Conservation (phyloP, 2,113 vertebrate genomes). For the Petaurus breviceps region DNA sequence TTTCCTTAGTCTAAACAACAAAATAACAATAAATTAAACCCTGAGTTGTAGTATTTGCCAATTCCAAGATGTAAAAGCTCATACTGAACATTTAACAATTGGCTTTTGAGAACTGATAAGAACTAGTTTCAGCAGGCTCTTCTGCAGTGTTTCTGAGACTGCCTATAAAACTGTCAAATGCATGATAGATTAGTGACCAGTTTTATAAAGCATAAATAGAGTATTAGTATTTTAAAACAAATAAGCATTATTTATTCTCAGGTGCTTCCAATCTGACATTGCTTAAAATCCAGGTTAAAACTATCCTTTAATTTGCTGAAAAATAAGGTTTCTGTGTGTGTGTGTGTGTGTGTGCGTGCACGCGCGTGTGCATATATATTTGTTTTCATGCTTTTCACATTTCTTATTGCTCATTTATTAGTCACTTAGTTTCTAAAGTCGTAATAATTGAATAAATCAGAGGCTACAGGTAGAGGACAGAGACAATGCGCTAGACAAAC, state of each 20-base stretch:
- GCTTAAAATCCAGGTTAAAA: neutral
- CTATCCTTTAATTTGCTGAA: neutral
- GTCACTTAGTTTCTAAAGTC: slow-evolving; percentile 46
- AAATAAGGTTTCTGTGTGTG: neutral
- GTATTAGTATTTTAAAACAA: neutral
- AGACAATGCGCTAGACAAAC: slow-evolving; percentile 42
- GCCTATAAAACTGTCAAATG: neutral
- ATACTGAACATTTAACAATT: neutral
- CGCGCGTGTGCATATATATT: too few relatives aligned
- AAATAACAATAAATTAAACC: neutral
- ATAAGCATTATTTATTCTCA: neutral
- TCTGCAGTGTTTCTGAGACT: neutral
- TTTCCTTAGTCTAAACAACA: neutral
- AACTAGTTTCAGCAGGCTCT: neutral
- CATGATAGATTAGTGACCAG: neutral
- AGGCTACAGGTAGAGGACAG: slow-evolving; percentile 40
- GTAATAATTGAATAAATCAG: slow-evolving; percentile 68
- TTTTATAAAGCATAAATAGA: neutral
- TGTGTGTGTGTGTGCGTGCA: neutral
- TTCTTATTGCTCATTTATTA: slow-evolving; percentile 1
- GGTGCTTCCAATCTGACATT: neutral
- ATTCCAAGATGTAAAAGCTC: neutral
- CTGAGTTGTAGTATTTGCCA: neutral
- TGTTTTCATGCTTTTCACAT: neutral
- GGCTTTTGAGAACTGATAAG: neutral